A percentile compares a stretch with the other conserved stretches of the same genome.
phyloP scores from a whole-genome alignment of 2,797 vertebrate species.

The Darevskia nairensis region DNA sequence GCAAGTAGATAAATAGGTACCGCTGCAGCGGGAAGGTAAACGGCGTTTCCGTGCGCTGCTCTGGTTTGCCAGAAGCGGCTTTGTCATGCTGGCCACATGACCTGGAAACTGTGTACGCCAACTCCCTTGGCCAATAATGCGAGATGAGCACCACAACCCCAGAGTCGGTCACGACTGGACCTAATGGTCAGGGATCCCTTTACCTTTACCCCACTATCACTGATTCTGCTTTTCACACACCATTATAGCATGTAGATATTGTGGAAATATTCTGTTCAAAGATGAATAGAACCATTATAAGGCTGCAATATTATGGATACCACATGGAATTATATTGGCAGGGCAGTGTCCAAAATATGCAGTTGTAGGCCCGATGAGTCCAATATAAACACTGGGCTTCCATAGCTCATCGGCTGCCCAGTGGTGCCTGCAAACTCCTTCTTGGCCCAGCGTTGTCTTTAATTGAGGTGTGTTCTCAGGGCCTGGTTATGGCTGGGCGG shows the following conservation, averaged over 20 bases:
- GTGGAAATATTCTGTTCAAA: background rate
- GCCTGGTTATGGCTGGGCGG: background rate
- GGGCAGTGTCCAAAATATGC: background rate
- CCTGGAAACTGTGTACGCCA: too few relatives aligned
- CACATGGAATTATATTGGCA: background rate
- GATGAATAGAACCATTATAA: background rate
- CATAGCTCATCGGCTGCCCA: background rate
- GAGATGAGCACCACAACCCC: too few relatives aligned
- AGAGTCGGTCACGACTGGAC: too few relatives aligned
- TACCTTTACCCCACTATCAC: background rate
- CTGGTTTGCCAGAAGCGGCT: too few relatives aligned
- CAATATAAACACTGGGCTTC: background rate
- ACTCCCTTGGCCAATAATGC: too few relatives aligned
- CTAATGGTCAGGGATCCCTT: too few relatives aligned
- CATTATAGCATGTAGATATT: background rate
- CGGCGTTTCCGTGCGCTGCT: too few relatives aligned
- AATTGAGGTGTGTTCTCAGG: background rate
- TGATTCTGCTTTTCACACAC: background rate
- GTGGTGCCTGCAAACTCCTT: too few relatives aligned
- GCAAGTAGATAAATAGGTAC: too few relatives aligned
- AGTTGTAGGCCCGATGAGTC: background rate
- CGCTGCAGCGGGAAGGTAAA: too few relatives aligned
- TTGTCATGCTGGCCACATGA: too few relatives aligned
- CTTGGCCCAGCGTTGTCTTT: background rate
- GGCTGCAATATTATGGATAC: background rate